Conservation (phyloP, 2,797 vertebrate species). For the Pagetopsis macropterus region DNA sequence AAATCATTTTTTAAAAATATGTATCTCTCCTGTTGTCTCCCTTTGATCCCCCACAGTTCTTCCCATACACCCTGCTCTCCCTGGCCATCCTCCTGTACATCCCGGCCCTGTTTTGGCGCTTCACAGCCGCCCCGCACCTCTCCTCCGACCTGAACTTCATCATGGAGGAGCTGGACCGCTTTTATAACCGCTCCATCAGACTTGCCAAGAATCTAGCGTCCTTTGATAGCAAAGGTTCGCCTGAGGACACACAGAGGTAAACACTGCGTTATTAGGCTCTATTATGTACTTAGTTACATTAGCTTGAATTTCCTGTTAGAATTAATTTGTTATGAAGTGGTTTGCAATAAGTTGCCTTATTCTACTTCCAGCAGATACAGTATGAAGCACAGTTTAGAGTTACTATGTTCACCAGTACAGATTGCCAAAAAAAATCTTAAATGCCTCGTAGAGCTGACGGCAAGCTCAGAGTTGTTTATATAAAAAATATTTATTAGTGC, state of each 20-base stretch:
- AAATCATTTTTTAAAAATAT: neutral
- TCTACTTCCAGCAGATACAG: too few relatives aligned
- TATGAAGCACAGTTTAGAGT: too few relatives aligned
- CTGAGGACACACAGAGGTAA: slow-evolving; percentile 73
- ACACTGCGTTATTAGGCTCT: neutral
- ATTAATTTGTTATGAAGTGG: too few relatives aligned
- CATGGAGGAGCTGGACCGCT: slow-evolving; percentile 96
- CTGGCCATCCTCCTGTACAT: slow-evolving; percentile 92
- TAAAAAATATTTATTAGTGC: neutral
- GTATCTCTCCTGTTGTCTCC: neutral
- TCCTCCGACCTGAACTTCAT: slow-evolving; percentile 96
- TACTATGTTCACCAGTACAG: too few relatives aligned
- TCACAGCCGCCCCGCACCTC: slow-evolving; percentile 90
- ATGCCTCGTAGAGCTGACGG: too few relatives aligned
- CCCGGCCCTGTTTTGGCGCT: slow-evolving; percentile 92
- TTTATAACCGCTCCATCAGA: slow-evolving; percentile 92
- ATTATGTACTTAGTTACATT: neutral
- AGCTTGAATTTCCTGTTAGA: neutral
- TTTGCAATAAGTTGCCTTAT: too few relatives aligned
- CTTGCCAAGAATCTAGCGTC: slow-evolving; percentile 86
- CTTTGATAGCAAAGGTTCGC: slow-evolving; percentile 62
- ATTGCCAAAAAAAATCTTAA: too few relatives aligned
- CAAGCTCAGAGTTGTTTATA: slow-evolving; percentile 1
- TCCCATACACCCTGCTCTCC: slow-evolving; percentile 92
- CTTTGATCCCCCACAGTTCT: slow-evolving; percentile 83